These are phyloP conservation scores for Liparis tanakae DNA, from an alignment of 2,797 vertebrate genomes.

Conservation along the genomic window DNA sequence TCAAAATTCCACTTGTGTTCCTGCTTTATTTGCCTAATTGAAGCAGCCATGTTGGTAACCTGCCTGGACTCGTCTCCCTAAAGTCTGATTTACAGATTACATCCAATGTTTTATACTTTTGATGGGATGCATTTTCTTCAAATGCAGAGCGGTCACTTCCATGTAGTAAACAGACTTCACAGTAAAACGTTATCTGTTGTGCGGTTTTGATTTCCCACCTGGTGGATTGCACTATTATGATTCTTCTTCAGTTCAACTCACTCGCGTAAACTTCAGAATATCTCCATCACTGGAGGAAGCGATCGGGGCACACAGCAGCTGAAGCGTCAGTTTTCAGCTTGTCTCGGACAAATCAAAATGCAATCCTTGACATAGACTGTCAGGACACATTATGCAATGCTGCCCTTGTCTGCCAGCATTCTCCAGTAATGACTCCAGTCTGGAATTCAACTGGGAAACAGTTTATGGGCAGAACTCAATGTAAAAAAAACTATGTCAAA, in stretches of 20 bases:
- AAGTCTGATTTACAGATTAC: constrained; percentile 3
- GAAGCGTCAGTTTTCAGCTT: neutral
- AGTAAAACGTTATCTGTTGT: neutral
- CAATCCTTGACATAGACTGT: constrained; percentile 52
- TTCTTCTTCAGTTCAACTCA: neutral
- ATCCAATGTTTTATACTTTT: neutral
- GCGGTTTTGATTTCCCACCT: neutral
- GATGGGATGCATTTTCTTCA: neutral
- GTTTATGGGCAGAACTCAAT: constrained; percentile 22
- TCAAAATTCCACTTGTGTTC: constrained; percentile 12
- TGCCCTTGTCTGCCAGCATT: constrained; percentile 69
- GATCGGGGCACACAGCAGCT: neutral
- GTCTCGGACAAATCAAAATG: constrained; percentile 16
- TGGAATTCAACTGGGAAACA: constrained; percentile 48
- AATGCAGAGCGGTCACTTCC: neutral
- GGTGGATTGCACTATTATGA: neutral
- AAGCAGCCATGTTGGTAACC: neutral
- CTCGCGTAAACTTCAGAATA: neutral
- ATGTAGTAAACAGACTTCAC: neutral
- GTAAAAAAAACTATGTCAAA: neutral
- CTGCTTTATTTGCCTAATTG: constrained; percentile 28
- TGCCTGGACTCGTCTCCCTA: neutral
- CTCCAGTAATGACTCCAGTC: constrained; percentile 50
- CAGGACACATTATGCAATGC: constrained; percentile 17
- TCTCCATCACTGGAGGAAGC: neutral